Evolutionary conservation across 2,113 vertebrate genomes (phyloP).

Genomic region (Peromyscus leucopus): DNA sequence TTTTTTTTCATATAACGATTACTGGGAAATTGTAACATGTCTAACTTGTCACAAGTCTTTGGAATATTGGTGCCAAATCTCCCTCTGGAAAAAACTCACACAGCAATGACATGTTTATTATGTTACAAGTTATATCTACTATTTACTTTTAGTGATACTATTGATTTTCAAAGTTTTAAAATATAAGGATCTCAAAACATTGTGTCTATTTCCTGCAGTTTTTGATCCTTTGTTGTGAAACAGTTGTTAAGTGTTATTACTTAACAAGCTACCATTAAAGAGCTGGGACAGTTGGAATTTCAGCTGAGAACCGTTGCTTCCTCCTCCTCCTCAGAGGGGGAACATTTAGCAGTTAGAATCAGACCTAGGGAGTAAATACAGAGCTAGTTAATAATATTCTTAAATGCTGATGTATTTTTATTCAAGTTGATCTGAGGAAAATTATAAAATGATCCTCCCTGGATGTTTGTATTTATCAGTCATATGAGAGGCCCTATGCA

Average conservation of each 20-base stretch:
- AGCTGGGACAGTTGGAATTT: background rate
- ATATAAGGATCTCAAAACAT: conserved; percentile 19
- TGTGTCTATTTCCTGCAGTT: conserved; percentile 30
- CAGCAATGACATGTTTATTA: conserved; percentile 37
- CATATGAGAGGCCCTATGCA: background rate
- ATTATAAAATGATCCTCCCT: background rate
- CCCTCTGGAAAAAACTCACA: conserved; percentile 24
- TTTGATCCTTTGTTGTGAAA: conserved; percentile 28
- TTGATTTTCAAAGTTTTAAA: conserved; percentile 45
- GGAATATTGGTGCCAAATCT: conserved; percentile 53
- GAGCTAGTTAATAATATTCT: background rate
- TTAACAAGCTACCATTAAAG: conserved; percentile 19
- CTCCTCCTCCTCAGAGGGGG: background rate
- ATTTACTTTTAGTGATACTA: conserved; percentile 47
- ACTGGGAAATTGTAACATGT: conserved; percentile 55
- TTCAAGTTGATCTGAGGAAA: background rate
- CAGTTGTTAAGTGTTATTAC: background rate
- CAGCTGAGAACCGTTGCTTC: background rate
- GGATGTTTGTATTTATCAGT: background rate
- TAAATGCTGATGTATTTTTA: background rate
- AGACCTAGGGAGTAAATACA: background rate
- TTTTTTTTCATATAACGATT: conserved; percentile 71
- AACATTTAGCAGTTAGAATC: background rate
- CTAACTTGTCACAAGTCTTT: conserved; percentile 60
- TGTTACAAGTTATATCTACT: background rate